phyloP scores from a whole-genome alignment of 2,113 vertebrate species.

The Podarcis muralis region DNA sequence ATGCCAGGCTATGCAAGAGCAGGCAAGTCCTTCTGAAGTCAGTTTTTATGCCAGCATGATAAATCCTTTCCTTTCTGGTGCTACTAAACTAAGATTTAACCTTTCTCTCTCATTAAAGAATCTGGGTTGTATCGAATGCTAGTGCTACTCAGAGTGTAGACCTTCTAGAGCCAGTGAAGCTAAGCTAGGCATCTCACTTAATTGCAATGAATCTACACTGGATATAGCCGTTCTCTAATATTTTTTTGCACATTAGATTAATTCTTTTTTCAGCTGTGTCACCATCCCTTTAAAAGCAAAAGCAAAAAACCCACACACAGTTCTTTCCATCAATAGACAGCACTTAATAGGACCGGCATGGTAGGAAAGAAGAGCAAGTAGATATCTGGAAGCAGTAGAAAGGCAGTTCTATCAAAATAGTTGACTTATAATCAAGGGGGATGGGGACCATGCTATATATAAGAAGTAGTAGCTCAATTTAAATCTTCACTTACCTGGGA shows the following conservation, averaged over 20 bases:
- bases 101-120: background rate
- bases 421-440: background rate
- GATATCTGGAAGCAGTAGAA: background rate
- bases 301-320: too few relatives aligned
- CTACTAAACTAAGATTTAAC: background rate
- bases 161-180: too few relatives aligned
- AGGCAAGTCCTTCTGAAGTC: background rate
- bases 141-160: too few relatives aligned
- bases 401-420: background rate
- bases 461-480: background rate
- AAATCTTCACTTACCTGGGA: too few relatives aligned
- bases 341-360: background rate
- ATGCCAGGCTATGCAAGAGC: background rate
- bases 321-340: background rate
- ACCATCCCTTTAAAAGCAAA: too few relatives aligned
- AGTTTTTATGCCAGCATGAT: background rate
- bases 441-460: background rate
- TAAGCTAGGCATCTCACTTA: too few relatives aligned
- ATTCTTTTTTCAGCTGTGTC: background rate
- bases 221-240: background rate
- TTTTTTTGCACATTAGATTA: background rate
- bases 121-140: too few relatives aligned
- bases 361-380: background rate
- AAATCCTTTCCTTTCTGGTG: background rate
- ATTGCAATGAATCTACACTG: too few relatives aligned